Conservation (phyloP, 1,140 invertebrate genomes). For the Amyelois transitella region DNA sequence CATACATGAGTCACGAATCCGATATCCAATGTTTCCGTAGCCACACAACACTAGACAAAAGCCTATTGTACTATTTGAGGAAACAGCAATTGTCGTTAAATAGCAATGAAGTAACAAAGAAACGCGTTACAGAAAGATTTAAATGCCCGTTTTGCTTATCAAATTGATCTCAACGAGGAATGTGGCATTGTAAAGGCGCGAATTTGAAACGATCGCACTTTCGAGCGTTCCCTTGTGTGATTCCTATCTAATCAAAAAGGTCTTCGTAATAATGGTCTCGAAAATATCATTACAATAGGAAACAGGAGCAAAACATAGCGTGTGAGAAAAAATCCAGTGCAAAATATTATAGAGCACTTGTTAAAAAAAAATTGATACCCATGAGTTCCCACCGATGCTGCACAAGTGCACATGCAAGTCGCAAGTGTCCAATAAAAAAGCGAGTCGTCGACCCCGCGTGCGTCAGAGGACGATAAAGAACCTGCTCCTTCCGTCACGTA, state of each 20-base stretch:
- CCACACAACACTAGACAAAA: conserved; percentile 46
- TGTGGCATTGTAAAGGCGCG: conserved; percentile 35
- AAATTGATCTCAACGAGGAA: conserved; percentile 33
- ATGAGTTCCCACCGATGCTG: conserved; percentile 52
- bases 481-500: conserved; percentile 55
- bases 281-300: background rate
- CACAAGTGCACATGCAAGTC: conserved; percentile 46
- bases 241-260: conserved; percentile 34
- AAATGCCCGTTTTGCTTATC: conserved; percentile 45
- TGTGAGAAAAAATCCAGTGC: background rate
- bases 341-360: background rate
- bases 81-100: conserved; percentile 45
- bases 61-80: conserved; percentile 44
- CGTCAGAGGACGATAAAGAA: conserved; percentile 56
- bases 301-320: background rate
- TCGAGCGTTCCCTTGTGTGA: conserved; percentile 30
- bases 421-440: conserved; percentile 49
- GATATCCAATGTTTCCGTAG: conserved; percentile 24
- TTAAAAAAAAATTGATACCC: conserved; percentile 22
- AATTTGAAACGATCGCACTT: conserved; percentile 40
- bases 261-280: conserved; percentile 16
- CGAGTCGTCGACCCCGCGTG: conserved; percentile 63
- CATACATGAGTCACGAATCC: conserved; percentile 7
- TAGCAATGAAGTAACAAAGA: conserved; percentile 42
- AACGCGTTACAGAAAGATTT: conserved; percentile 42